Conservation (phyloP, 2,113 vertebrate genomes). For the Mustela nigripes region DNA sequence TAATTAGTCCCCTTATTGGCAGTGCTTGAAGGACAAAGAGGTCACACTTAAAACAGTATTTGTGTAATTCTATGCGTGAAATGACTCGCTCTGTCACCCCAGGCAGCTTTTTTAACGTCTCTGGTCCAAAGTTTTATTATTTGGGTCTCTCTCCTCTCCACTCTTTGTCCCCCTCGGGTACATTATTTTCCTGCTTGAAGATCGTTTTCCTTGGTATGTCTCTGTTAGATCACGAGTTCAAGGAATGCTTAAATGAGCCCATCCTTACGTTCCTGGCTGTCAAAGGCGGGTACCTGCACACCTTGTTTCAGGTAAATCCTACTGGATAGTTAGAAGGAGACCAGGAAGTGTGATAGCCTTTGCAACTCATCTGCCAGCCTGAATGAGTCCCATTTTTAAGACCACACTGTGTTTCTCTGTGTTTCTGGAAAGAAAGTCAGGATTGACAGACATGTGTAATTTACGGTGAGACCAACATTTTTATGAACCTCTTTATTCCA, state of each 20-base stretch:
- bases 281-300: not conserved
- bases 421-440: constrained; percentile 59
- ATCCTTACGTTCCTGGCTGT: not conserved
- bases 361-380: not conserved
- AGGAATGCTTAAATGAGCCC: not conserved
- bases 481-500: constrained; percentile 28
- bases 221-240: not conserved
- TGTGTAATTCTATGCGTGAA: not conserved
- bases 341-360: not conserved
- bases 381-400: constrained; percentile 35
- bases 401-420: constrained; percentile 41
- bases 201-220: not conserved
- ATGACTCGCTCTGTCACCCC: not conserved
- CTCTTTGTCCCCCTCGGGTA: not conserved
- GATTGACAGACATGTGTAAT: not conserved
- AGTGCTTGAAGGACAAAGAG: not conserved
- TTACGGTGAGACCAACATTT: constrained; percentile 20
- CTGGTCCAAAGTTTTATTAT: not conserved
- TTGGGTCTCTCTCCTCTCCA: not conserved
- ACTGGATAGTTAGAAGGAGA: not conserved
- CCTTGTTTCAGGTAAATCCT: not conserved
- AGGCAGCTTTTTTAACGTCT: not conserved
- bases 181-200: not conserved
- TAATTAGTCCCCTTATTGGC: not conserved
- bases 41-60: not conserved